Percentiles rank a stretch among this genome's conserved stretches.
Conservation (phyloP, 2,113 vertebrate genomes). For the Petaurus breviceps region DNA sequence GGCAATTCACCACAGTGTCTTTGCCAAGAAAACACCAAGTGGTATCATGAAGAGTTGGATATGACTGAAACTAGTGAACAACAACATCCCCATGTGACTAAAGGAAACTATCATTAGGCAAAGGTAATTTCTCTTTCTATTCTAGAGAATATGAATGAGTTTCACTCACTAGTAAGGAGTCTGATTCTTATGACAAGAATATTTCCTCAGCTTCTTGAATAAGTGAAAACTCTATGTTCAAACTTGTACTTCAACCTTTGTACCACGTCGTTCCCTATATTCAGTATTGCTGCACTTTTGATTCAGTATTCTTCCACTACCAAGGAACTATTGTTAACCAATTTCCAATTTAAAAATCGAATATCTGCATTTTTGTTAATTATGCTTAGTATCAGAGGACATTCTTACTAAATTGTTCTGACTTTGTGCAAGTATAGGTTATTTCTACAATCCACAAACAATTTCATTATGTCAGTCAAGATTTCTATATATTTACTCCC, state of each 20-base stretch:
- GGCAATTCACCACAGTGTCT: not conserved
- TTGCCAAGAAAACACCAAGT: not conserved
- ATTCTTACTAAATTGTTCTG: not conserved
- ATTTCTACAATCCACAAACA: not conserved
- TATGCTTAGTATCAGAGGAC: not conserved
- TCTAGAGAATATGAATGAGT: not conserved
- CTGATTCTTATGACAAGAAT: not conserved
- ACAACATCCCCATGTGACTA: not conserved
- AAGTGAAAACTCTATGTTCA: not conserved
- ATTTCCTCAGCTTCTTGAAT: not conserved
- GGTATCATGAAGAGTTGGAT: not conserved
- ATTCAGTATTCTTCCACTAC: not conserved
- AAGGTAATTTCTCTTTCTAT: not conserved
- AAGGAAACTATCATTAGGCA: not conserved
- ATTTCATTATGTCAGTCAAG: not conserved
- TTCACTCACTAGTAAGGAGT: not conserved
- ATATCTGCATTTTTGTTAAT: not conserved
- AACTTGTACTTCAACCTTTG: not conserved
- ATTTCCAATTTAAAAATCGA: not conserved
- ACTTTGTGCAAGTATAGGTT: not conserved
- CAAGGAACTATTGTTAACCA: not conserved
- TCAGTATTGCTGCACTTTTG: not conserved
- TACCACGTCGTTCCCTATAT: not conserved
- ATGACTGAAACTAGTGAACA: not conserved
- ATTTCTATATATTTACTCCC: not conserved